These are phyloP conservation scores for Eulemur coronatus DNA, from an alignment of 2,797 vertebrate species.

Conservation along the genomic window DNA sequence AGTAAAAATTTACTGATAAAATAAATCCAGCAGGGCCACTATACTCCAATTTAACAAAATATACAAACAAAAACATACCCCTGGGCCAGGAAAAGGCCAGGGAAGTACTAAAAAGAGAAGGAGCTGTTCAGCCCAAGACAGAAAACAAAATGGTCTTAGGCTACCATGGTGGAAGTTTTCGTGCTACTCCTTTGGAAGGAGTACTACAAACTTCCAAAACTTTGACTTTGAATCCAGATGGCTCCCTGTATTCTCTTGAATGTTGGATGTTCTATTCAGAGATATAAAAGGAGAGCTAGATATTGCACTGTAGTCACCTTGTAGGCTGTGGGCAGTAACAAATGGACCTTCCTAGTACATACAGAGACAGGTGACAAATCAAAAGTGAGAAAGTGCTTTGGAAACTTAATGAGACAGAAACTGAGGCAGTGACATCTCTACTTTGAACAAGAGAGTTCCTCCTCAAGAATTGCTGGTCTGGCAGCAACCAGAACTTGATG, in stretches of 20 bases:
- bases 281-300: not conserved
- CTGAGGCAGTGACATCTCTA: not conserved
- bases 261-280: not conserved
- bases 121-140: not conserved
- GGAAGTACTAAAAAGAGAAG: not conserved
- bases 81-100: not conserved
- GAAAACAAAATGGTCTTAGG: not conserved
- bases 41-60: constrained; percentile 26
- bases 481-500: not conserved
- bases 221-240: not conserved
- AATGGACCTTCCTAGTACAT: not conserved
- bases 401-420: not conserved
- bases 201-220: not conserved
- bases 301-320: not conserved
- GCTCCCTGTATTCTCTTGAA: not conserved
- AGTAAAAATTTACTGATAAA: constrained; percentile 34
- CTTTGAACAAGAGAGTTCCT: not conserved
- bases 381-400: not conserved
- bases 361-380: not conserved
- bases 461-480: not conserved
- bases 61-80: not conserved
- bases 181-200: not conserved
- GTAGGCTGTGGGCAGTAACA: not conserved
- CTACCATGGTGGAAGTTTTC: not conserved
- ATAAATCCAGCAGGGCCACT: not conserved